phyloP scores from a whole-genome alignment of 2,797 vertebrate species.

The Hoplostethus atlanticus region DNA sequence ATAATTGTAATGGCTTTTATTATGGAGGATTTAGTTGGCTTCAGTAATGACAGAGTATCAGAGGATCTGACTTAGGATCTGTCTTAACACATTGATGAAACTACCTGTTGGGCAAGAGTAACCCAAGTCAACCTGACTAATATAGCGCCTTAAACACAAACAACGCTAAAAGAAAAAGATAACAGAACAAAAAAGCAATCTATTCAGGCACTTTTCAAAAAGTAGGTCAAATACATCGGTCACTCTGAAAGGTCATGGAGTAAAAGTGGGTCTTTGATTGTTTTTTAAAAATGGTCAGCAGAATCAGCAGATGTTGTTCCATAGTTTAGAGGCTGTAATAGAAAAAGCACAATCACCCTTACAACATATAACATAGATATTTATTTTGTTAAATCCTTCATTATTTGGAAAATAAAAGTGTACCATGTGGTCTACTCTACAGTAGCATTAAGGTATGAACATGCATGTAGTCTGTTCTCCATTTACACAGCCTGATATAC shows the following conservation, averaged over 20 bases:
- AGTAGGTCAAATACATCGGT: slow-evolving; percentile 41
- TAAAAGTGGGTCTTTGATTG: neutral
- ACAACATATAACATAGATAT: too few species aligned
- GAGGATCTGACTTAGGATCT: neutral
- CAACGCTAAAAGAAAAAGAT: too few species aligned
- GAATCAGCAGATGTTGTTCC: slow-evolving; percentile 4
- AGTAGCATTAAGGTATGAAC: too few species aligned
- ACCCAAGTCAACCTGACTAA: too few species aligned
- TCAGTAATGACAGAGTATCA: slow-evolving; percentile 5
- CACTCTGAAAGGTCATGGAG: slow-evolving; percentile 1
- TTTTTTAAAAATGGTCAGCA: neutral
- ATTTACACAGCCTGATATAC: too few species aligned
- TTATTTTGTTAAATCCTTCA: too few species aligned
- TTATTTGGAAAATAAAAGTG: neutral
- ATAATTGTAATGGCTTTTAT: neutral
- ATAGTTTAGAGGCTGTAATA: slow-evolving; percentile 38
- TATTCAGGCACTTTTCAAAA: slow-evolving; percentile 10
- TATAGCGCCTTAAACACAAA: too few species aligned
- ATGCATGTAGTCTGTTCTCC: too few species aligned
- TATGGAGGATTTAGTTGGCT: neutral
- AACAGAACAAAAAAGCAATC: too few species aligned
- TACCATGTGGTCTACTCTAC: too few species aligned
- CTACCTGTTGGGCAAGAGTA: too few species aligned
- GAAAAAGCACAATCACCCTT: slow-evolving; percentile 6
- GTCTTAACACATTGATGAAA: too few species aligned